Evolutionary conservation across 2,113 vertebrate genomes (phyloP).

Genomic region (Apeltes quadracus): DNA sequence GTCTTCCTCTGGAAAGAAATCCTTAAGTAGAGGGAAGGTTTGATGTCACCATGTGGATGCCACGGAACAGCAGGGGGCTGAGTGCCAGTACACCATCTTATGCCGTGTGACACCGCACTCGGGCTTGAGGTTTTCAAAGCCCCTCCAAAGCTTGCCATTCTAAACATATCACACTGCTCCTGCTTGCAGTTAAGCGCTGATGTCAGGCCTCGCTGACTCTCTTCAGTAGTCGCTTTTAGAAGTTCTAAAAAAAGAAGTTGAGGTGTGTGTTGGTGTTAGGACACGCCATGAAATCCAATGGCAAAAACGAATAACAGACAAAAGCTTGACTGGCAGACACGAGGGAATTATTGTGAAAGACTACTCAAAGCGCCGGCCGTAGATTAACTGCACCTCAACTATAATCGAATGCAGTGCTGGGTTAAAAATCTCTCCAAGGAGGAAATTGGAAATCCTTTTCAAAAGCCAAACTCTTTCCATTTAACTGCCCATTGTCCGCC

Average conservation of each 20-base stretch:
- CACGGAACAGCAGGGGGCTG: slow-evolving; percentile 56
- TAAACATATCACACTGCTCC: slow-evolving; percentile 58
- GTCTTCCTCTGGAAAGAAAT: slow-evolving; percentile 56
- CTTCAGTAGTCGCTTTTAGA: slow-evolving; percentile 51
- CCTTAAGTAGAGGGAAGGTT: slow-evolving; percentile 53
- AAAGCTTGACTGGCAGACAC: slow-evolving; percentile 52
- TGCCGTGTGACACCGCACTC: slow-evolving; percentile 56
- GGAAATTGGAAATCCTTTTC: slow-evolving; percentile 74
- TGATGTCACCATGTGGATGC: slow-evolving; percentile 58
- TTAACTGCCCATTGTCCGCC: slow-evolving; percentile 70
- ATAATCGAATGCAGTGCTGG: slow-evolving; percentile 61
- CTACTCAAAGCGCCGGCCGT: slow-evolving; percentile 25
- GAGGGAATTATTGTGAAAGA: slow-evolving; percentile 32
- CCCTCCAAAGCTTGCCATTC: slow-evolving; percentile 60
- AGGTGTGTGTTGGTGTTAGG: slow-evolving; percentile 38
- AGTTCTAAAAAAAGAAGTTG: slow-evolving; percentile 37
- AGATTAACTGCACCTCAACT: slow-evolving; percentile 57
- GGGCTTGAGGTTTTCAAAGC: slow-evolving; percentile 59
- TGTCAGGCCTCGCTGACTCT: slow-evolving; percentile 56
- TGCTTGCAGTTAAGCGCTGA: slow-evolving; percentile 51
- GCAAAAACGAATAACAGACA: slow-evolving; percentile 40
- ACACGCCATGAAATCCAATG: slow-evolving; percentile 25
- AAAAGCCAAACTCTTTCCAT: slow-evolving; percentile 63
- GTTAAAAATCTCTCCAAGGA: slow-evolving; percentile 61
- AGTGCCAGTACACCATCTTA: slow-evolving; percentile 49